Percentiles rank a stretch among this genome's conserved stretches.
These are phyloP conservation scores for Masnerella sp. DNA, from an alignment of 2,888 invertebrate species.

Conservation along the genomic window DNA sequence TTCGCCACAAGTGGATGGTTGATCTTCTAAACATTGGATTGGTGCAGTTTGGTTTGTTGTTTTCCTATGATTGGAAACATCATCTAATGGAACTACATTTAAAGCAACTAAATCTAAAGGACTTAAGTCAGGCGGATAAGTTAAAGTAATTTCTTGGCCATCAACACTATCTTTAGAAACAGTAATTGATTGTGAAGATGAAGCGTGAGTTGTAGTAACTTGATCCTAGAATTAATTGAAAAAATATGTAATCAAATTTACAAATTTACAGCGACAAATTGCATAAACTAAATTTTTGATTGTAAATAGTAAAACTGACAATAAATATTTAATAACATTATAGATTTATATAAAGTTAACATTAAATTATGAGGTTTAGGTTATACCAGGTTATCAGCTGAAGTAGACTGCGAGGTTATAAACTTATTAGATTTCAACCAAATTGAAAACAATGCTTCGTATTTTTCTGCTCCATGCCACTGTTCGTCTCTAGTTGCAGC, in stretches of 20 bases:
- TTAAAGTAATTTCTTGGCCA: constrained; percentile 6
- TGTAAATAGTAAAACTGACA: not conserved
- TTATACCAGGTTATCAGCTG: constrained; percentile 10
- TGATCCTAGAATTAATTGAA: not conserved
- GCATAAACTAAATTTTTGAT: too few species aligned
- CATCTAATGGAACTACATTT: not conserved
- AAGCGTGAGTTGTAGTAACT: not conserved
- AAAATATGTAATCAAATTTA: not conserved
- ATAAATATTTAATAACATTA: too few species aligned
- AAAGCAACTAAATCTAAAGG: constrained; percentile 18
- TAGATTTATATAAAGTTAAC: not conserved
- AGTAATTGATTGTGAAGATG: not conserved
- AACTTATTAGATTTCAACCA: constrained; percentile 9
- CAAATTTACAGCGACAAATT: not conserved
- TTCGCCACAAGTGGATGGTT: too few species aligned
- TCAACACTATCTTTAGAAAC: not conserved
- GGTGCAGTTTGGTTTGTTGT: constrained; percentile 3
- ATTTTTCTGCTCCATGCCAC: constrained; percentile 21
- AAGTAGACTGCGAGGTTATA: not conserved
- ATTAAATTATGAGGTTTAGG: not conserved
- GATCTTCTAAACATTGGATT: constrained; percentile 3
- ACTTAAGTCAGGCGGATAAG: constrained; percentile 8
- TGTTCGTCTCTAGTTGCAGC: constrained; percentile 16
- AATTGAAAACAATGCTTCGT: constrained; percentile 5
- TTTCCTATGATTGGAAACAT: not conserved